Percentiles rank a stretch among this genome's conserved stretches.
Evolutionary conservation across 2,888 invertebrate genomes (phyloP).

Genomic region (Dilophus febrilis): DNA sequence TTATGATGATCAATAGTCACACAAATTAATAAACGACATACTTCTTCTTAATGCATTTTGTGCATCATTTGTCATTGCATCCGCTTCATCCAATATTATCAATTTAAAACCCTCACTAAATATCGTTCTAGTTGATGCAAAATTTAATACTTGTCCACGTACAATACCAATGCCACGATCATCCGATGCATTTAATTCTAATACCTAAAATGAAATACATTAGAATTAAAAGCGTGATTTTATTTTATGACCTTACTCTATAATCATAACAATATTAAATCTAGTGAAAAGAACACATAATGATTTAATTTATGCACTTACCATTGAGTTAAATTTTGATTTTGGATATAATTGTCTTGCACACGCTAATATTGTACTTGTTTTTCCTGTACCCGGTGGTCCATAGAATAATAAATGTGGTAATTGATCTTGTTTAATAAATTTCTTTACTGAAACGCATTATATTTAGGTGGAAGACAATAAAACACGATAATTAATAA

Average conservation of each 20-base stretch:
- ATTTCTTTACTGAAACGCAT: constrained; percentile 53
- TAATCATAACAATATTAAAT: too few relatives aligned
- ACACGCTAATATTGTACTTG: constrained; percentile 92
- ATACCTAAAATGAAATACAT: constrained; percentile 20
- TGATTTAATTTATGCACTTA: too few relatives aligned
- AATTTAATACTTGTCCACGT: constrained; percentile 81
- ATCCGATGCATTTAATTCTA: constrained; percentile 94
- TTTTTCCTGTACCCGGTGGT: constrained; percentile 97
- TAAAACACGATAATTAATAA: constrained; percentile 4
- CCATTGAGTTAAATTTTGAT: constrained; percentile 86
- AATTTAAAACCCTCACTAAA: constrained; percentile 88
- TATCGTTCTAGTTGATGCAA: constrained; percentile 91
- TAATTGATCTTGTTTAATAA: constrained; percentile 78
- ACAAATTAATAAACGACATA: constrained; percentile 30
- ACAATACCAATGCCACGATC: constrained; percentile 95
- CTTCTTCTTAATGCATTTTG: constrained; percentile 93
- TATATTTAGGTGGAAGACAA: too few relatives aligned
- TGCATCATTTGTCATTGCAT: constrained; percentile 99
- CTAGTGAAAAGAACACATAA: too few relatives aligned
- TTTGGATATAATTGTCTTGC: constrained; percentile 81
- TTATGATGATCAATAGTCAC: neutral
- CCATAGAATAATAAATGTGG: constrained; percentile 96
- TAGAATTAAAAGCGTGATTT: too few relatives aligned
- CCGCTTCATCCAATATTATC: constrained; percentile 95
- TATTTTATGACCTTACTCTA: too few relatives aligned